These are phyloP conservation scores for Harpagoxenus sublaevis DNA, from an alignment of 2,888 invertebrate genomes.

Conservation along the genomic window DNA sequence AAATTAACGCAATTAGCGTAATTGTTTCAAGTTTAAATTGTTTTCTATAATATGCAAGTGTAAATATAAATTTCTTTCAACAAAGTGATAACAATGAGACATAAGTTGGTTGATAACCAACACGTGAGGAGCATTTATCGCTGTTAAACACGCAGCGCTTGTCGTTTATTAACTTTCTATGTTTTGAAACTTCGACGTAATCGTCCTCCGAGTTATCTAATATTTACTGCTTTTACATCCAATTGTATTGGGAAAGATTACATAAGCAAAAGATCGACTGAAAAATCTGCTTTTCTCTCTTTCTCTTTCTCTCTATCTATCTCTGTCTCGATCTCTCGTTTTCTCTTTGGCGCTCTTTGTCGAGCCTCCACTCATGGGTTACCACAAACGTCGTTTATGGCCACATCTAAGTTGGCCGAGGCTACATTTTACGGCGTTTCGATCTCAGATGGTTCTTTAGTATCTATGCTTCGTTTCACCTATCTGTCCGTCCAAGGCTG, in stretches of 20 bases:
- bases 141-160: neutral
- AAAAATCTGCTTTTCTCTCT: conserved; percentile 16
- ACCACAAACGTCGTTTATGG: conserved; percentile 81
- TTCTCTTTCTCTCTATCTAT: conserved; percentile 22
- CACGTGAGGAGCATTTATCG: neutral
- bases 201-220: conserved; percentile 5
- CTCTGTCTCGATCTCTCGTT: conserved; percentile 53
- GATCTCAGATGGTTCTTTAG: conserved; percentile 80
- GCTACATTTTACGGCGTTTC: conserved; percentile 84
- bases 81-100: neutral
- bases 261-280: conserved; percentile 18
- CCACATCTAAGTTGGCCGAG: conserved; percentile 85
- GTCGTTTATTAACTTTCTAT: conserved; percentile 30
- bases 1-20: neutral
- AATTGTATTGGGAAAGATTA: conserved; percentile 24
- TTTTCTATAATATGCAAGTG: neutral
- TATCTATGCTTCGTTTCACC: conserved; percentile 79
- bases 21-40: neutral
- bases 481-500: conserved; percentile 79
- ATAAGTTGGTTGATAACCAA: neutral
- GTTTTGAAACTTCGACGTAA: conserved; percentile 28
- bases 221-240: conserved; percentile 26
- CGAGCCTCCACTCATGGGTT: conserved; percentile 61
- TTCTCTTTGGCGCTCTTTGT: conserved; percentile 60
- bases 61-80: neutral